phyloP scores from a whole-genome alignment of 2,113 vertebrate genomes.

The Gracilinanus agilis region DNA sequence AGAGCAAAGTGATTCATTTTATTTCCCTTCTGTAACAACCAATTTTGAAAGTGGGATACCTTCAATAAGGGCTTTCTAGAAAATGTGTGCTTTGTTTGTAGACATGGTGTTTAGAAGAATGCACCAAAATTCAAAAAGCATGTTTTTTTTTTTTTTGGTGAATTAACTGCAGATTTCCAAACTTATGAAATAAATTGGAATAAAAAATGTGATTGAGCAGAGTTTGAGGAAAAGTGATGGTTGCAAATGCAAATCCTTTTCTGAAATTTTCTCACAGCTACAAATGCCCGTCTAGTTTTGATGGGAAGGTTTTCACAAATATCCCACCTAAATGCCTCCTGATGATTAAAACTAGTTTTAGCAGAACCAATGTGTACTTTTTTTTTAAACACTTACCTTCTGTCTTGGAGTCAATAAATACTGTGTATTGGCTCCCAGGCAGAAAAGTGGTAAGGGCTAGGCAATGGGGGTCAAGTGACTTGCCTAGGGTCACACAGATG shows the following conservation, averaged over 20 bases:
- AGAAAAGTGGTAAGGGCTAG: too few species aligned
- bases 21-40: neutral
- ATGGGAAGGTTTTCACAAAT: conserved; percentile 26
- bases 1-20: neutral
- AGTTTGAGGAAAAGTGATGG: neutral
- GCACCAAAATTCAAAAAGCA: neutral
- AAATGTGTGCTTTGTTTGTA: neutral
- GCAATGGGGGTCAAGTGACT: too few species aligned
- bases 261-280: conserved; percentile 36
- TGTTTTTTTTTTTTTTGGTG: neutral
- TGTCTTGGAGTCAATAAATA: too few species aligned
- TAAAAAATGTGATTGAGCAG: neutral
- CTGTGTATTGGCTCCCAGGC: too few species aligned
- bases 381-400: too few species aligned
- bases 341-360: conserved; percentile 31
- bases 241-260: conserved; percentile 3
- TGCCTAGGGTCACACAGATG: too few species aligned
- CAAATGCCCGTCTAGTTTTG: neutral
- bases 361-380: neutral
- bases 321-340: neutral
- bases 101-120: neutral
- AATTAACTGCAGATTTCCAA: neutral
- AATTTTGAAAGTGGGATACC: neutral
- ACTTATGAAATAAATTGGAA: neutral
- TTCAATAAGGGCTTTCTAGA: neutral